phyloP scores from a whole-genome alignment of 2,113 vertebrate species.

The Enhydra lutris region DNA sequence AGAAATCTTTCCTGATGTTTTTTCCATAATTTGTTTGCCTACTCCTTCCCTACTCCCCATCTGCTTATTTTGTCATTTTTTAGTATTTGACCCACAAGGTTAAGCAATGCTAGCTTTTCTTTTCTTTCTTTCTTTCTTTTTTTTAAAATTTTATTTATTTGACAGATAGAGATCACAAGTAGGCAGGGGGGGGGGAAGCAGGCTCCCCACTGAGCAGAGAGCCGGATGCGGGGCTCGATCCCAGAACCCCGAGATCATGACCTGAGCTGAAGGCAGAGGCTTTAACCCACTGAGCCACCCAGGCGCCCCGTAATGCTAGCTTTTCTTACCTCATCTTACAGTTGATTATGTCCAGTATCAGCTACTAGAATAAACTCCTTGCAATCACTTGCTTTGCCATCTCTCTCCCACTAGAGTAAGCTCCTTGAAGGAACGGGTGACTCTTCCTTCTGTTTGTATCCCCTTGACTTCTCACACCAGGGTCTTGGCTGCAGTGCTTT shows the following conservation, averaged over 20 bases:
- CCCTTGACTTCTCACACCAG: neutral
- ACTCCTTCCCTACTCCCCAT: too few species aligned
- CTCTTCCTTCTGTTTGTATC: neutral
- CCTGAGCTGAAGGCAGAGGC: too few species aligned
- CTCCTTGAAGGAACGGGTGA: neutral
- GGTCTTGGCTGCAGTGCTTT: neutral
- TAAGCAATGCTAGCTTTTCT: neutral
- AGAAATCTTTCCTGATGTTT: neutral
- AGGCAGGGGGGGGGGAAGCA: too few species aligned
- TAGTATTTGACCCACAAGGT: neutral
- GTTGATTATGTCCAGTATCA: neutral
- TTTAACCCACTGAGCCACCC: too few species aligned
- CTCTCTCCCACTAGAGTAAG: neutral
- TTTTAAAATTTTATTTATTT: too few species aligned
- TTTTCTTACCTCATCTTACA: neutral
- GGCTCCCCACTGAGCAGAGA: too few species aligned
- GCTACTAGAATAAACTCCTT: neutral
- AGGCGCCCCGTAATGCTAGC: neutral
- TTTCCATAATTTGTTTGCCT: neutral
- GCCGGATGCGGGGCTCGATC: too few species aligned
- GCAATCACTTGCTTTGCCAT: neutral
- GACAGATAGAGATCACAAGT: too few species aligned
- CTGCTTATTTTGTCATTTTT: neutral
- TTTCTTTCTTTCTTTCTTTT: neutral
- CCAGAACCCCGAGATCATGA: too few species aligned